These are phyloP conservation scores for Dysidea cf. avara DNA, from an alignment of 37 sponge, comb jelly and placozoan species.

Conservation along the genomic window DNA sequence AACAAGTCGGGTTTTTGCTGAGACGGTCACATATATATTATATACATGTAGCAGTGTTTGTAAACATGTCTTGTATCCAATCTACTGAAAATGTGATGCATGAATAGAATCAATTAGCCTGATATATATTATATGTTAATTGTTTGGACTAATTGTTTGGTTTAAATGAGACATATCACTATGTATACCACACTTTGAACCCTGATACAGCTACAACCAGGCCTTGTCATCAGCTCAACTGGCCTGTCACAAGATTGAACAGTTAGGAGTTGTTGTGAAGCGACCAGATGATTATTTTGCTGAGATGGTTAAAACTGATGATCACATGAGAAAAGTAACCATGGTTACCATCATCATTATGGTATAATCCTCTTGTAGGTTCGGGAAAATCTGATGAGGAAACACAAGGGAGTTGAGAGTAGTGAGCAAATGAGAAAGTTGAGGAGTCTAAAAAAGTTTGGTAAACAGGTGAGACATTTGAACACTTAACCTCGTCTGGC, in stretches of 20 bases:
- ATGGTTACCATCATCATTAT: background rate
- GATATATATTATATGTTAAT: no score
- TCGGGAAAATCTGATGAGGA: conserved; percentile 68
- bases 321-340: conserved; percentile 90
- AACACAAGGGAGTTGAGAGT: conserved; percentile 72
- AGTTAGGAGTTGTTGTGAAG: conserved; percentile 56
- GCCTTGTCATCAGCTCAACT: conserved; percentile 13
- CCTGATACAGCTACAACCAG: conserved; percentile 41
- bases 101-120: no score
- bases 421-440: conserved; percentile 86
- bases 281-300: conserved; percentile 96
- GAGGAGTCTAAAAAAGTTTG: conserved; percentile 83
- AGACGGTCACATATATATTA: no score
- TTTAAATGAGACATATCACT: no score
- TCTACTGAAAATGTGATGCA: no score
- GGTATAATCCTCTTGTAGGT: conserved; percentile 28
- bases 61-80: no score
- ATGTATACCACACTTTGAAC: no score
- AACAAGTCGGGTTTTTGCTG: no score
- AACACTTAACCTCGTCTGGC: background rate
- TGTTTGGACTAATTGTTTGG: no score
- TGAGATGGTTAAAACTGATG: conserved; percentile 97
- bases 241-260: conserved; percentile 71
- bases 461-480: conserved; percentile 78
- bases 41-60: no score